Base-by-base conservation (phyloP, 2,113 vertebrate genomes). In the Egretta garzetta region DNA sequence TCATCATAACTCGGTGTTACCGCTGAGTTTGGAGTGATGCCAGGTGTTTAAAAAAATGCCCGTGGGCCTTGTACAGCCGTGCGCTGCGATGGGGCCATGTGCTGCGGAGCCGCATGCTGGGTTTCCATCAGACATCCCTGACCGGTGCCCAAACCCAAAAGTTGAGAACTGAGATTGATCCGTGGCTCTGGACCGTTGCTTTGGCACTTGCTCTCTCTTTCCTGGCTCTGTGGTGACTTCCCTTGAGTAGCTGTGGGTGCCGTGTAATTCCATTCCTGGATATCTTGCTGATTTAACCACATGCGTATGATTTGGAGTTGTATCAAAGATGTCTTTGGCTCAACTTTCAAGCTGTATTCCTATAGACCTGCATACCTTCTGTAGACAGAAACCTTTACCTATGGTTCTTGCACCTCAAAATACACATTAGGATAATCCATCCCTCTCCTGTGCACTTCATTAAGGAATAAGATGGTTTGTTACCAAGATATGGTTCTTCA, bases 41-140 rank as follows among this genome's bases (percentile, higher is more conserved):
- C 43, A 4, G 0, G 0, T 16, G 1, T 43, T 43, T 43, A 12
- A 59, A 15, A 3, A 23, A 12, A 6, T 50, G 56, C n/a, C 11
- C 2, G 6, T 52, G 43, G 62, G 32, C 1, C 0, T 0, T 15
- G 63, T 14, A 2, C 14, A 20, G 59, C 41, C 30, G 21, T 43
- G 37, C 0, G 0, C 21, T 15, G 1, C 20, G 49, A 3, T n/a
- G 52, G 58, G 45, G 5, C 81, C 77, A 5, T 4, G 0, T 1
- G 2, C 1, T 37, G 55, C 59, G 28, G 79, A 22, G 49, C 56
- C 39, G 3, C 2, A 0, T 12, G 59, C n/a, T 23, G 35, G 9
- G 2, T n/a, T 75, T 27, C 63, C 53, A 13, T 47, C 58, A 10
- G 22, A 39, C 43, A 18, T 10, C 53, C 59, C 33, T 43, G 27